Base-by-base conservation (phyloP, 2,888 invertebrate species). In the Trypoxylon attenuatum region DNA sequence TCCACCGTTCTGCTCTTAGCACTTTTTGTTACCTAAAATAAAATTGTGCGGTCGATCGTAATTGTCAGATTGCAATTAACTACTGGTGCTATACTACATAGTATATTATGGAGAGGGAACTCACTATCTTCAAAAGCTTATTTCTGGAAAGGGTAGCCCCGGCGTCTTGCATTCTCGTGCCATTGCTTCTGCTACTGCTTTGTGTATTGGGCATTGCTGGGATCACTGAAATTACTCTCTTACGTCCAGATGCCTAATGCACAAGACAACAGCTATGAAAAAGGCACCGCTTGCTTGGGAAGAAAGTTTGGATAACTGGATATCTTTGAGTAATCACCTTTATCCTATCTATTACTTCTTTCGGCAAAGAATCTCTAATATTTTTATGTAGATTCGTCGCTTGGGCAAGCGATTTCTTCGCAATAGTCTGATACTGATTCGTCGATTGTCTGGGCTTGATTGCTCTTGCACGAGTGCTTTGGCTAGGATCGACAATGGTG, bases 291-390 rank as follows among this genome's bases (percentile, higher is more conserved):
- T 13, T 57, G 1, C 8, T 19, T 29, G 2, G 23, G 5, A n/a
- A 21, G 13, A 43, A 6, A 33, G 22, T 38, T 19, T 45, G 29
- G 19, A 16, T 38, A 19, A 5, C 27, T 15, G 13, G 16, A 38
- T 42, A 49, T 15, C 16, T 21, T 47, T 6, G 27, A 23, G 21
- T 49, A 74, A 67, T 81, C 69, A 87, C 88, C 84, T 89, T 89
- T 79, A 90, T 90, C 72, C 89, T 88, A 62, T 89, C 88, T 49
- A 90, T 88, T 15, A 90, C 84, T 79, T 90, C 89, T 78, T 88
- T 85, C 10, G 90, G 89, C 39, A 90, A 74, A 10, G 88, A 85
- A 63, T 89, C 87, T 47, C 85, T 82, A 29, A 87, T 87, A 71
- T 87, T 86, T 80, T 87, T 87, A 72, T 84, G 84, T 5, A 84